Percentiles rank a stretch among this genome's conserved stretches.
phyloP scores from a whole-genome alignment of 2,797 vertebrate genomes.

The Hapalemur alaotrensis region DNA sequence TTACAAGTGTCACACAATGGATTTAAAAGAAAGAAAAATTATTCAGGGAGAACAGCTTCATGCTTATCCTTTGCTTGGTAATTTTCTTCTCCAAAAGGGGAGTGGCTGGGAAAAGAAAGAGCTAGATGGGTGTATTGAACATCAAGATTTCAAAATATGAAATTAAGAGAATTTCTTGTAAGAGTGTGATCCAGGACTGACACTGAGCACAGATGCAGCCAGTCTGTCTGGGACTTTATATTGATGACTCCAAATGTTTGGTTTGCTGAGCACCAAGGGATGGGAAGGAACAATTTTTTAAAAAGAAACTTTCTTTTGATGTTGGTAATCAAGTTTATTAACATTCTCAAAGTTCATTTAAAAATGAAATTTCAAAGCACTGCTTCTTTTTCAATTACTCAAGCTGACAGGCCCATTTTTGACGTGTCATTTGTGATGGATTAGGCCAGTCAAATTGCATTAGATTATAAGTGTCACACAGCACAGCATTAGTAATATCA shows the following conservation, averaged over 20 bases:
- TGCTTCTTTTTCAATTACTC: slow-evolving; percentile 51
- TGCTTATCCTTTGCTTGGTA: neutral
- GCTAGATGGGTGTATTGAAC: neutral
- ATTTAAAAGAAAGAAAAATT: neutral
- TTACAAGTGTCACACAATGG: neutral
- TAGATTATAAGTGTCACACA: slow-evolving; percentile 48
- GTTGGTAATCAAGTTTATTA: slow-evolving; percentile 39
- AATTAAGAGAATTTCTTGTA: neutral
- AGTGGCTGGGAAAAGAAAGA: neutral
- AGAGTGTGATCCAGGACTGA: neutral
- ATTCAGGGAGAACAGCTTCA: neutral
- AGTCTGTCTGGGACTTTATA: neutral
- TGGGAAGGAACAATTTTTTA: neutral
- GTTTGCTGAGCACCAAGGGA: neutral
- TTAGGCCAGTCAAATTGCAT: slow-evolving; percentile 48
- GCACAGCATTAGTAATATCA: slow-evolving; percentile 26
- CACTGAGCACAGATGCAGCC: neutral
- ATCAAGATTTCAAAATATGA: neutral
- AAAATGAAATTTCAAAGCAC: slow-evolving; percentile 58
- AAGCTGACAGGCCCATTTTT: slow-evolving; percentile 29
- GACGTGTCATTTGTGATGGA: slow-evolving; percentile 56
- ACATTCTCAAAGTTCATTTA: slow-evolving; percentile 57
- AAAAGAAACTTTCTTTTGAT: neutral
- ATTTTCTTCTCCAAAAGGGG: slow-evolving; percentile 3
- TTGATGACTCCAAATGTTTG: neutral